Base-by-base conservation (phyloP, 2,888 invertebrate genomes). In the Drosophila cognata region DNA sequence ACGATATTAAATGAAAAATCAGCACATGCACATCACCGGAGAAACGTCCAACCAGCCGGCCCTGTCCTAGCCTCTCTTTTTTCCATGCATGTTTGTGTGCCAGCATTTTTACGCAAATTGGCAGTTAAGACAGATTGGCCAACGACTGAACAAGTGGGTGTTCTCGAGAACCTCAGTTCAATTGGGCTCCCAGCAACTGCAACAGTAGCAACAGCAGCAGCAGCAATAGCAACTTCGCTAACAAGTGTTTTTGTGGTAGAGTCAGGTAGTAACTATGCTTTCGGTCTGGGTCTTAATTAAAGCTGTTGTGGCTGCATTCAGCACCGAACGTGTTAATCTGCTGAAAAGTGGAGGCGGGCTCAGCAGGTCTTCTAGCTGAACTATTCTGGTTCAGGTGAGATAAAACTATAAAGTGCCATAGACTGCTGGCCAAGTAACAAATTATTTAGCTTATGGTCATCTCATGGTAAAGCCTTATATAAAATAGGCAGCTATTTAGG, bases 71-170 rank as follows among this genome's bases (percentile, higher is more conserved):
- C 69, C 73, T 55, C 71, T 70, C 78, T 83, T 36, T 25, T 7
- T 18, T 18, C 10, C 18, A 25, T 80, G 70, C 62, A 76, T 78
- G 52, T 61, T 50, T 64, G 46, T 52, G 62, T 71, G 84, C 80
- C 79, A 61, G 79, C 84, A 86, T 81, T 84, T 84, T 81, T 79
- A 81, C 79, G 70, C 67, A 86, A 84, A 86, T 86, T 86, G 83
- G 79, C 84, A 81, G 81, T 79, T 81, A 70, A 77, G 87, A 81
- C 79, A 72, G 81, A 77, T 69, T 71, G 71, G 62, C 58, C 59
- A 56, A 61, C 61, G 41, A 35, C n/a, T 16, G 60, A 21, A 38
- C 58, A 65, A 57, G 68, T 64, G 78, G 71, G 57, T 58, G 64
- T 71, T 48, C 65, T 50, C 52, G 52, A 53, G 52, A 59, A 33